Percentiles rank a stretch among this genome's conserved stretches.
phyloP scores from a whole-genome alignment of 2,797 vertebrate genomes.

The Nannoperca australis region DNA sequence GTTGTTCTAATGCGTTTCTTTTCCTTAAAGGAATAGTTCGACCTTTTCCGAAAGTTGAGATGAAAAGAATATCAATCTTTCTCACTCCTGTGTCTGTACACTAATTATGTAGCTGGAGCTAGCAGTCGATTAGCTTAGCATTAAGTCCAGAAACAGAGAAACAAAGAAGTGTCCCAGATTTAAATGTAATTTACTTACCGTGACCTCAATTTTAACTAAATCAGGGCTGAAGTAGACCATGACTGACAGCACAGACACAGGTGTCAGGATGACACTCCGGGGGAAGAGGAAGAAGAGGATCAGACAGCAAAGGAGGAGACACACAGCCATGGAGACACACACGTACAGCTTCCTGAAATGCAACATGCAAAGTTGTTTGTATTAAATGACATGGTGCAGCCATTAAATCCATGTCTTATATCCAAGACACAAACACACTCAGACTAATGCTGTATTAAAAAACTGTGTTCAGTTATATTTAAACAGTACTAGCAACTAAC shows the following conservation, averaged over 20 bases:
- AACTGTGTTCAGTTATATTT: not conserved
- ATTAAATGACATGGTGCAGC: not conserved
- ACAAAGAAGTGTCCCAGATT: not conserved
- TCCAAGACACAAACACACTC: too few species aligned
- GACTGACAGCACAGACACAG: slow-evolving; percentile 87
- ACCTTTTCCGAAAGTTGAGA: not conserved
- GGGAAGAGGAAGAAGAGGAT: slow-evolving; percentile 92
- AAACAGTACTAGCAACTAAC: not conserved
- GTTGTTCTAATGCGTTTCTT: not conserved
- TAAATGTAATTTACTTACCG: slow-evolving; percentile 72
- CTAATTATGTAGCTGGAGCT: too few species aligned
- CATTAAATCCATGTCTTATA: not conserved
- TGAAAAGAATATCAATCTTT: too few species aligned
- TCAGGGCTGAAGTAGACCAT: slow-evolving; percentile 73
- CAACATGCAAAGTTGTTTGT: not conserved
- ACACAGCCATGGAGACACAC: slow-evolving; percentile 83
- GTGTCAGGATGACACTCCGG: slow-evolving; percentile 83
- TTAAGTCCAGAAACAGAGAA: not conserved
- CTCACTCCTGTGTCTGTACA: too few species aligned
- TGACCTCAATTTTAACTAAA: slow-evolving; percentile 82
- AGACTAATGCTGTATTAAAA: not conserved
- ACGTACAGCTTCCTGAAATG: slow-evolving; percentile 89
- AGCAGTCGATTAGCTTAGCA: not conserved
- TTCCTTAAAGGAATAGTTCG: not conserved
- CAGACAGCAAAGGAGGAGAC: slow-evolving; percentile 83